phyloP scores from a whole-genome alignment of 2,113 vertebrate species.

The Oreochromis tanganicae region DNA sequence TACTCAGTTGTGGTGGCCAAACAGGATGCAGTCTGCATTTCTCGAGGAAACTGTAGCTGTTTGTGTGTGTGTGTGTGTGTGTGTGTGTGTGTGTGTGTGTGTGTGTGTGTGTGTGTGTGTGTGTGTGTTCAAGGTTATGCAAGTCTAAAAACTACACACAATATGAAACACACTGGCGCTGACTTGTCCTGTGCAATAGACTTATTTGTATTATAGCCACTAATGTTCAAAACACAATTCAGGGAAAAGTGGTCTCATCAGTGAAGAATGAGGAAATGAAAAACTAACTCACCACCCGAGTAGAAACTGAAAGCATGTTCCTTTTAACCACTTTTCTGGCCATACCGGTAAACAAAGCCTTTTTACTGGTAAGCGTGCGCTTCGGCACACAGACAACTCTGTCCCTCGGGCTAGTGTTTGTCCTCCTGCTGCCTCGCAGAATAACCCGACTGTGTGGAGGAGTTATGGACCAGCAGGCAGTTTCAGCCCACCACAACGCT shows the following conservation, averaged over 20 bases:
- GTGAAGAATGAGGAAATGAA: slow-evolving; percentile 33
- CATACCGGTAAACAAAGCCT: not conserved
- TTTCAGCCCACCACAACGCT: not conserved
- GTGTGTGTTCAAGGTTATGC: not conserved
- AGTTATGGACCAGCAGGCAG: slow-evolving; percentile 7
- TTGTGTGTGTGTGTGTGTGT: not conserved
- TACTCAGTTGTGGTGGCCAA: not conserved
- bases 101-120: not conserved
- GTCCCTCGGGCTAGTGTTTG: not conserved
- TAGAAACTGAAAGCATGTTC: slow-evolving; percentile 23
- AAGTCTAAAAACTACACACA: not conserved
- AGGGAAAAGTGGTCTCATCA: not conserved
- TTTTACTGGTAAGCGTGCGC: not conserved
- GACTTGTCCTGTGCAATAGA: not conserved
- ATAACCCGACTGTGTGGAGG: not conserved
- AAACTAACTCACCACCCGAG: not conserved
- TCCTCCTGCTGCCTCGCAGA: not conserved
- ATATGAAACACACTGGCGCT: not conserved
- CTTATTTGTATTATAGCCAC: not conserved
- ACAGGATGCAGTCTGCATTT: not conserved
- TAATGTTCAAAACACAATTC: not conserved
- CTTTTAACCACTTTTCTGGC: not conserved
- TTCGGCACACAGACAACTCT: not conserved
- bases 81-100: not conserved
- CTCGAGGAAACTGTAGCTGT: not conserved